These are phyloP conservation scores for Aelia acuminata DNA, from an alignment of 2,888 invertebrate genomes.

Conservation along the genomic window DNA sequence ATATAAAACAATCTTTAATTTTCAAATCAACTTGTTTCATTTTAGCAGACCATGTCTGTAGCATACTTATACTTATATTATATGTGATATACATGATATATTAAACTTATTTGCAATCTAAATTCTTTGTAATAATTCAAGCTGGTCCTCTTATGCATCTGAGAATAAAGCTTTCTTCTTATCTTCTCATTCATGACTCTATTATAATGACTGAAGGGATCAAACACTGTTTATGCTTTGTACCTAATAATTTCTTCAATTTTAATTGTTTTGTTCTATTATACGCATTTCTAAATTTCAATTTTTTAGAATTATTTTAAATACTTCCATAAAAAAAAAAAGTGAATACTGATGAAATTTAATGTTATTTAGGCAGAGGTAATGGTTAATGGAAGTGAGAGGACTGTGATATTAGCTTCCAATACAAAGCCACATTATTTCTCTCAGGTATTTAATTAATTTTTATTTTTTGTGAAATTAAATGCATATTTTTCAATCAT, in stretches of 20 bases:
- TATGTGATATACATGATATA: no score
- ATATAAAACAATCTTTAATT: no score
- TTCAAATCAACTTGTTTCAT: no score
- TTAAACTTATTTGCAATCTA: no score
- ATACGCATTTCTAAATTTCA: not conserved
- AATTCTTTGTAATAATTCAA: no score
- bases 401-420: slow-evolving; percentile 55
- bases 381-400: slow-evolving; percentile 59
- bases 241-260: not conserved
- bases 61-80: no score
- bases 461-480: not conserved
- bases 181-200: not conserved
- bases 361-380: slow-evolving; percentile 53
- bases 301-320: not conserved
- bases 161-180: not conserved
- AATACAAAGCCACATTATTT: slow-evolving; percentile 63
- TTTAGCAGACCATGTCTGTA: no score
- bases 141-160: no score
- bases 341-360: not conserved
- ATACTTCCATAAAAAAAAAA: not conserved
- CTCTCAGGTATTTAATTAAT: slow-evolving; percentile 63
- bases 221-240: not conserved
- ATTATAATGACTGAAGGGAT: not conserved
- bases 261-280: not conserved
- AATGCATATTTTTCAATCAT: not conserved